Evolutionary conservation across 2,888 invertebrate genomes (phyloP).

Genomic region (Spilarctia lutea): DNA sequence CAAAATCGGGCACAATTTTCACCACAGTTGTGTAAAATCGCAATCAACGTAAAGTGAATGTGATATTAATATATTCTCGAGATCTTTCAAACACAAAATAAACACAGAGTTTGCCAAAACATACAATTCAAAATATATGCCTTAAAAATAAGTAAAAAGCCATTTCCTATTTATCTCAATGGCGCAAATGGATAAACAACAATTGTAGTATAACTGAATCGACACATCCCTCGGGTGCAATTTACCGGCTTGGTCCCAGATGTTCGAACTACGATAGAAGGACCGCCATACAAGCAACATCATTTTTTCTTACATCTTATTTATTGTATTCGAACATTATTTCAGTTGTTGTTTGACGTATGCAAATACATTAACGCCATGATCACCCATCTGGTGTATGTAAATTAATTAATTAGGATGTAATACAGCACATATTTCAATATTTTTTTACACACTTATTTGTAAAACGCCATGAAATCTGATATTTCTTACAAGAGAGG

Average conservation of each 20-base stretch:
- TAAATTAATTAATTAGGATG: too few species aligned
- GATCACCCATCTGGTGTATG: too few species aligned
- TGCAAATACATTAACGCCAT: background rate
- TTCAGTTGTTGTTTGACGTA: conserved; percentile 11
- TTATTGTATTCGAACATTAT: conserved; percentile 42
- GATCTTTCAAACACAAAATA: background rate
- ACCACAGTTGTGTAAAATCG: too few species aligned
- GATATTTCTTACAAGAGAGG: background rate
- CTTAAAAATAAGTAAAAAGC: conserved; percentile 46
- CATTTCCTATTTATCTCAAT: conserved; percentile 57
- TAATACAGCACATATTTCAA: too few species aligned
- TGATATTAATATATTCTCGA: background rate
- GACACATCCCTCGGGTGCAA: conserved; percentile 67
- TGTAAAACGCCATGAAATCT: too few species aligned
- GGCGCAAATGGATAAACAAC: conserved; percentile 46
- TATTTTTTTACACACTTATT: background rate
- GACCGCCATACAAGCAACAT: conserved; percentile 43
- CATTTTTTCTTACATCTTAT: conserved; percentile 49
- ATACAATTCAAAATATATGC: conserved; percentile 34
- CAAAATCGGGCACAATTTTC: background rate
- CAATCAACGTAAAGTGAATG: background rate
- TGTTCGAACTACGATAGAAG: conserved; percentile 47
- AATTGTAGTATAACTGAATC: conserved; percentile 59
- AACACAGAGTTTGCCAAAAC: background rate
- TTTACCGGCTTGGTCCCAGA: conserved; percentile 60